These are phyloP conservation scores for Aviceda subcristata DNA, from an alignment of 2,113 vertebrate genomes.

Conservation along the genomic window DNA sequence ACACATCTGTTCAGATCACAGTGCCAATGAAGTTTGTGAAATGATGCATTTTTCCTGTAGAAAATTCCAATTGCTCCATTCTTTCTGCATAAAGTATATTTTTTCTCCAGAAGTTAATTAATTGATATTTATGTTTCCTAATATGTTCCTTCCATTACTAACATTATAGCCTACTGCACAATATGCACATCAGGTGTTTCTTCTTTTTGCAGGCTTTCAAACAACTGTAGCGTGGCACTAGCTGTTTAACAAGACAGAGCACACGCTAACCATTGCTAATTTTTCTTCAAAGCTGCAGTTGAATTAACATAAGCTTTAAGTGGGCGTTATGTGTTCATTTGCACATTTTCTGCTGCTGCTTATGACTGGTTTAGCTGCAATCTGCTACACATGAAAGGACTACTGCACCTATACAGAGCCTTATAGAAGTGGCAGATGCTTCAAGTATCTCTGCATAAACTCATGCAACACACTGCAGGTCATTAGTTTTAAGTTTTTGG, in stretches of 20 bases:
- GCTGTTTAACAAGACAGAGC: neutral
- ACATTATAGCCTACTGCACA: neutral
- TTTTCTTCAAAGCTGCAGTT: conserved; percentile 9
- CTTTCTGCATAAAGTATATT: neutral
- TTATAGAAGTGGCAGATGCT: neutral
- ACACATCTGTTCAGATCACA: conserved; percentile 17
- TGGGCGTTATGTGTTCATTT: conserved; percentile 6
- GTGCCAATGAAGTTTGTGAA: conserved; percentile 1
- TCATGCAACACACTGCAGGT: neutral
- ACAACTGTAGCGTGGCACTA: neutral
- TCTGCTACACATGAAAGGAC: neutral
- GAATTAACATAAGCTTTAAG: conserved; percentile 31
- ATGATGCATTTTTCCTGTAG: neutral
- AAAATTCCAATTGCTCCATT: neutral
- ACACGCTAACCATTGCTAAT: neutral
- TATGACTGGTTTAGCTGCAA: neutral
- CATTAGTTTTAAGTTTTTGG: neutral
- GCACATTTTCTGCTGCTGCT: conserved; percentile 32
- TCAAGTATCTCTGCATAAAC: neutral
- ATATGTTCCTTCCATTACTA: neutral
- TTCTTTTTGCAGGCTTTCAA: neutral
- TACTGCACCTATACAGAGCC: neutral
- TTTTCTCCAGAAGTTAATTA: neutral
- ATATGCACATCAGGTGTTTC: neutral
- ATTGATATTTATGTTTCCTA: neutral